Base-by-base conservation (phyloP, 2,888 invertebrate species). In the Luffia ferchaultella region DNA sequence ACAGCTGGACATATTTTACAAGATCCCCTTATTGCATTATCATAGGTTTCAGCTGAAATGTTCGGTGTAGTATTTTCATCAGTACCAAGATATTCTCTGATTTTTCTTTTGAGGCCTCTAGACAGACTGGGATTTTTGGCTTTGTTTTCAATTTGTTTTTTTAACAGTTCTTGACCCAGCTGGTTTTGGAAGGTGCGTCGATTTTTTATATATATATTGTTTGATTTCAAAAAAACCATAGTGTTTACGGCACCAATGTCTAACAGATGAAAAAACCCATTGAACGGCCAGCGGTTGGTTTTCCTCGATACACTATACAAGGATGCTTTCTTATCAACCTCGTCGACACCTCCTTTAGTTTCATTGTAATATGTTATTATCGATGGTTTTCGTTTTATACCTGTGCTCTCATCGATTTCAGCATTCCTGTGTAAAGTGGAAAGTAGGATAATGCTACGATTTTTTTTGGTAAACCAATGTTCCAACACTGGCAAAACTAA, bases 201-300 rank as follows among this genome's bases (percentile, higher is more conserved):
- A 44, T 52, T 52, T 9, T 16, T 30, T 42, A 51, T 16, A 49
- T 16, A 43, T 44, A 42, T 48, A 41, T 44, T 49, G 42, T 49
- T 41, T 48, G 16, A 52, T 46, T 50, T 56, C 56, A 57, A 58
- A 54, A 57, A 55, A 49, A 58, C 56, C 52, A 58, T 57, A 18
- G 47, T 18, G 54, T 63, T 63, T 57, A 60, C 58, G 51, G 57
- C 60, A 43, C 58, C 59, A 57, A 59, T 58, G 57, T 64, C 58
- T 48, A 57, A 53, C 52, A 59, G 50, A 54, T 54, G 52, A 58
- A 55, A 56, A 45, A 58, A 58, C 1, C 61, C 57, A 42, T 53
- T 55, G 57, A 61, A 54, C 46, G 61, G 62, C 62, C 62, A 65
- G 54, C 62, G 56, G 54, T 57, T 60, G 54, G 57, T 60, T 43